These are phyloP conservation scores for Dasyprocta punctata DNA, from an alignment of 2,113 vertebrate genomes.

Conservation along the genomic window DNA sequence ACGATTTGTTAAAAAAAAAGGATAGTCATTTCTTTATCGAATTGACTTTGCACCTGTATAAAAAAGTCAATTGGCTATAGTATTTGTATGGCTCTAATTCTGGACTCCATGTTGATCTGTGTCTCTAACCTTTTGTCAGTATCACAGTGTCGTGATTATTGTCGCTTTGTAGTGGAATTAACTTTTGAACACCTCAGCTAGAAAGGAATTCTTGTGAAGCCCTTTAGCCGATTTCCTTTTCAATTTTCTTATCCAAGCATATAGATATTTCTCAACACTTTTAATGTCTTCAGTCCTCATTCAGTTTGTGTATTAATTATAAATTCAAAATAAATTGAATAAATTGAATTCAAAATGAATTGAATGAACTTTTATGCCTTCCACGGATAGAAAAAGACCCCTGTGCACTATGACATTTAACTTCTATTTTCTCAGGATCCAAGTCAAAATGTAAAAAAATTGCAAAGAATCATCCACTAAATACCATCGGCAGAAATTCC, in stretches of 20 bases:
- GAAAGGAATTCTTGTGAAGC: slow-evolving; percentile 17
- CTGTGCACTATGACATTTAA: slow-evolving; percentile 6
- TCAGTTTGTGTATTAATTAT: slow-evolving; percentile 39
- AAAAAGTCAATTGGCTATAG: slow-evolving; percentile 47
- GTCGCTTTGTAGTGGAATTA: slow-evolving; percentile 36
- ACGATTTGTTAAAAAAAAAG: slow-evolving; percentile 50
- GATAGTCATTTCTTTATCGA: not conserved
- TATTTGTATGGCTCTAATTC: slow-evolving; percentile 50
- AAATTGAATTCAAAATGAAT: not conserved
- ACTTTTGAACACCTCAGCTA: slow-evolving; percentile 14
- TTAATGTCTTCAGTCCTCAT: slow-evolving; percentile 22
- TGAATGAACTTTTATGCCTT: not conserved
- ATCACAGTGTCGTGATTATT: not conserved
- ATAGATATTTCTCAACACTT: slow-evolving; percentile 42
- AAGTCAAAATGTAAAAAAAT: slow-evolving; percentile 48
- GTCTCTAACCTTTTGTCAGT: not conserved
- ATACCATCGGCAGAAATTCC: slow-evolving; percentile 25
- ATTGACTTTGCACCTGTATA: slow-evolving; percentile 27
- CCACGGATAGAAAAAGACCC: not conserved
- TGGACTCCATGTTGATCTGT: slow-evolving; percentile 5
- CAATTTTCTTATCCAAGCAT: slow-evolving; percentile 44
- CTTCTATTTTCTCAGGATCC: slow-evolving; percentile 26
- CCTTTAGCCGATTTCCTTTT: slow-evolving; percentile 46
- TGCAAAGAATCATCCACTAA: slow-evolving; percentile 15
- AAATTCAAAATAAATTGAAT: not conserved